phyloP scores from a whole-genome alignment of 2,113 vertebrate genomes.

The Ictalurus furcatus region DNA sequence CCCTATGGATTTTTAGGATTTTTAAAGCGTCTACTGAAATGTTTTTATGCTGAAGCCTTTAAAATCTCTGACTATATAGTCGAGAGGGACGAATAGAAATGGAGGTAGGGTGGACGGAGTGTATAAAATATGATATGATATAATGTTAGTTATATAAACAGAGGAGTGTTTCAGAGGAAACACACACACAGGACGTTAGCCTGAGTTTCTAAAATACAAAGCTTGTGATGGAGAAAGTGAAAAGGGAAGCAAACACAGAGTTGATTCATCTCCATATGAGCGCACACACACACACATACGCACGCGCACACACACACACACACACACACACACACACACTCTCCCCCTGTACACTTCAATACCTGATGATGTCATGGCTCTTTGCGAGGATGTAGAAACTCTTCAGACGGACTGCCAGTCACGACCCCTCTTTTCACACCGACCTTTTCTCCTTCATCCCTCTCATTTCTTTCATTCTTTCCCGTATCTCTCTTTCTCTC shows the following conservation, averaged over 20 bases:
- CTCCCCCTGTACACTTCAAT: conserved; percentile 79
- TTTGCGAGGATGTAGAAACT: conserved; percentile 75
- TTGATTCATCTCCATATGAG: background rate
- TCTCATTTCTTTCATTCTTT: conserved; percentile 67
- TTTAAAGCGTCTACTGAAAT: background rate
- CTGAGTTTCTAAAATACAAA: background rate
- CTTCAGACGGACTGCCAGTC: conserved; percentile 84
- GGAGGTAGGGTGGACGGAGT: background rate
- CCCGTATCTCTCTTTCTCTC: conserved; percentile 50
- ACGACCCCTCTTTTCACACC: conserved; percentile 77
- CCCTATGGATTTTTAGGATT: background rate
- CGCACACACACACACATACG: background rate
- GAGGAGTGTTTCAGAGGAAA: conserved; percentile 27
- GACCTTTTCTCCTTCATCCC: conserved; percentile 65
- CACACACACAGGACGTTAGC: background rate
- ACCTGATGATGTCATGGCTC: conserved; percentile 86
- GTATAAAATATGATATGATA: background rate
- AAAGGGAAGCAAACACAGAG: background rate
- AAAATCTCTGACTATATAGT: background rate
- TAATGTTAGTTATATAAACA: conserved; percentile 47
- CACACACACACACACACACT: conserved; percentile 49
- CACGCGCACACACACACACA: background rate
- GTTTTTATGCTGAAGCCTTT: background rate
- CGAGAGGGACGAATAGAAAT: background rate
- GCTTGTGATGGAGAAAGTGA: background rate